Percentiles rank a stretch among this genome's conserved stretches.
Evolutionary conservation across 1,140 invertebrate species (phyloP).

Genomic region (Scylla paramamosain): DNA sequence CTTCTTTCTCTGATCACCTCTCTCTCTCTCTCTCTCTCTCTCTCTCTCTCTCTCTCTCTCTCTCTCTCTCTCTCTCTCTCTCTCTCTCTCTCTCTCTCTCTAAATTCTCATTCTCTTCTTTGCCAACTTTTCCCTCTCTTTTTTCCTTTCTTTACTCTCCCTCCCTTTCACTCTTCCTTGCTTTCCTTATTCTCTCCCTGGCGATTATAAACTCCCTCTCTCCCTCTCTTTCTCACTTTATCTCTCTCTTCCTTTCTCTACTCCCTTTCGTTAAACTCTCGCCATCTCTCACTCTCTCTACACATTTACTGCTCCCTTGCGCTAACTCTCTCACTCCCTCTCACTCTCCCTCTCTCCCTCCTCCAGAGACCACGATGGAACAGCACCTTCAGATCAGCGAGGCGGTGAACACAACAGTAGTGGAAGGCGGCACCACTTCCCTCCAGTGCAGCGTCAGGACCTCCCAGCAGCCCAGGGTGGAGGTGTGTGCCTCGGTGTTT

Average conservation of each 20-base stretch:
- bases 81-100: no score
- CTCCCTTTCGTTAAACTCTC: not conserved
- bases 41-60: no score
- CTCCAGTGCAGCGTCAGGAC: constrained; percentile 69
- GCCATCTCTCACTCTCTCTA: not conserved
- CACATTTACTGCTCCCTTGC: not conserved
- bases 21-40: no score
- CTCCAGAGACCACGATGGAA: constrained; percentile 39
- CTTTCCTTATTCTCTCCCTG: constrained; percentile 16
- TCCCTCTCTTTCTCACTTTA: not conserved
- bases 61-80: no score
- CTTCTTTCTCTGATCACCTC: no score
- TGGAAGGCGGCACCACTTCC: constrained; percentile 60
- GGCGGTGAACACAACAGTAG: constrained; percentile 62
- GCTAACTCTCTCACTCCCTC: not conserved
- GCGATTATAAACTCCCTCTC: not conserved
- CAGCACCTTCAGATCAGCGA: constrained; percentile 66
- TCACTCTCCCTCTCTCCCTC: no score
- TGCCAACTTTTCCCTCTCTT: not conserved
- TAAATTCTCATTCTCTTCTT: not conserved
- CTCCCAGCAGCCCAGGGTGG: constrained; percentile 49
- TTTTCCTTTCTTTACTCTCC: not conserved
- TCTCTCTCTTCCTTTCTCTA: no score
- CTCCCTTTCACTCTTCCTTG: not conserved
- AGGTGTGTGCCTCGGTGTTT: constrained; percentile 47